These are phyloP conservation scores for Eristalis arbustorum DNA, from an alignment of 2,888 invertebrate species.

Conservation along the genomic window DNA sequence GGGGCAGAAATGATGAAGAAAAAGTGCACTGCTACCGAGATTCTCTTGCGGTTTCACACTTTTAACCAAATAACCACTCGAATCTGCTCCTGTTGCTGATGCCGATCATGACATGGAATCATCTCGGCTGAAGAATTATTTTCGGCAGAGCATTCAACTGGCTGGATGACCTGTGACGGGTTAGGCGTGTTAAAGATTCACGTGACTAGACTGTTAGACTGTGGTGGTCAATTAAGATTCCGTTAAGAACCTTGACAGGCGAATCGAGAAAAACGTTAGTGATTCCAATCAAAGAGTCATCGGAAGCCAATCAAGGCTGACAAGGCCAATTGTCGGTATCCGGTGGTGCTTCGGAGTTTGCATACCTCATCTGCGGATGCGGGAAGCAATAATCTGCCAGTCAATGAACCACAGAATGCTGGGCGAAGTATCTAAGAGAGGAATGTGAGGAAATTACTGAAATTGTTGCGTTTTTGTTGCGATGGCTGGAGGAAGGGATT, in stretches of 20 bases:
- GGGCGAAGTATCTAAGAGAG: background rate
- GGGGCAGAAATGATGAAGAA: background rate
- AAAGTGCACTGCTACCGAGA: conserved; percentile 76
- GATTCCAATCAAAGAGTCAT: conserved; percentile 27
- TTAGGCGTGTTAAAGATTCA: conserved; percentile 40
- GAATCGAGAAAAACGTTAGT: background rate
- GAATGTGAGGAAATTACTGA: conserved; percentile 11
- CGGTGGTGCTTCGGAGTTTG: conserved; percentile 27
- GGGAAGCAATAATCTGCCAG: conserved; percentile 13
- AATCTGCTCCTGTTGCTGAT: conserved; percentile 63
- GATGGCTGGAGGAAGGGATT: too few relatives aligned
- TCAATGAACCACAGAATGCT: conserved; percentile 3
- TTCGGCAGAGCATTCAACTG: conserved; percentile 6
- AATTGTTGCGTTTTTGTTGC: background rate
- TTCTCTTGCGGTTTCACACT: conserved; percentile 80
- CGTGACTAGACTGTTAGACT: conserved; percentile 1
- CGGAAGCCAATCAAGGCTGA: conserved; percentile 51
- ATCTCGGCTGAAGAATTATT: background rate
- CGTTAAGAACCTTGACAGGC: background rate
- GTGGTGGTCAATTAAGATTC: conserved; percentile 43
- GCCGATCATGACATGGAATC: conserved; percentile 33
- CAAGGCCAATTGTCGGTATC: conserved; percentile 60
- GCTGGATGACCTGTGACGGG: conserved; percentile 42
- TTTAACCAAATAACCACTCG: conserved; percentile 71
- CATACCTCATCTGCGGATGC: conserved; percentile 20